Evolutionary conservation across 2,888 invertebrate species (phyloP), one percentile per base, ranked within the genome.

Genomic region (Spatulosminthurus flaviceps): DNA sequence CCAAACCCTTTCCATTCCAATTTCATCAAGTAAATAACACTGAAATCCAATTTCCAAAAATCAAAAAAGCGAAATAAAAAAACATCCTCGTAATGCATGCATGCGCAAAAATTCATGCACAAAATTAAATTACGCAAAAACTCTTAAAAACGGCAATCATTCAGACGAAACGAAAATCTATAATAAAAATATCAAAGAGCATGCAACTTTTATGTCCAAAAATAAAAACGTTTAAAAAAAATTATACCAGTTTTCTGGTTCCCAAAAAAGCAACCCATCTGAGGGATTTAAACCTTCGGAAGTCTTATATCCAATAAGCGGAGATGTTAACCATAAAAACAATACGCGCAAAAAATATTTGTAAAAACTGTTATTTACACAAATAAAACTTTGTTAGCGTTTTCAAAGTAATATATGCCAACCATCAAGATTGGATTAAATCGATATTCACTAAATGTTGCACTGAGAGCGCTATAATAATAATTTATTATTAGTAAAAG

Each of bases 241-340:
- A 73, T 67, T 22, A 72, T 78, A 78, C 78, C 78, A 78, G 78
- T 78, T 73, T 78, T 78, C 78, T 78, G 78, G 78, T 72, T 78
- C 73, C 78, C 64, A 78, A 77, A 78, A 78, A 61, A 19, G 66
- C 64, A 22, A 51, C 51, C 16, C 41, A 7, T 51, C 51, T 51
- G 51, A 51, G 16, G 51, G 51, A 51, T 19, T 13, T 51, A 11
- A 19, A 11, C 51, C 51, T 11, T 51, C 51, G 16, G 51, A 19
- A 2, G 16, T 51, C n/a, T n/a, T n/a, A n/a, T 51, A 51, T 51
- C n/a, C 16, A 51, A n/a, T n/a, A n/a, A 51, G n/a, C 51, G 51
- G n/a, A 51, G 51, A 41, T 7, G 51, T 51, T 51, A 51, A 51
- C 16, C 16, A 16, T 51, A 11, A 51, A 13, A 51, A 51, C 5